Evolutionary conservation across 2,888 invertebrate species (phyloP), one percentile per base, ranked within the genome.

Genomic region (Cyclophora punctaria): DNA sequence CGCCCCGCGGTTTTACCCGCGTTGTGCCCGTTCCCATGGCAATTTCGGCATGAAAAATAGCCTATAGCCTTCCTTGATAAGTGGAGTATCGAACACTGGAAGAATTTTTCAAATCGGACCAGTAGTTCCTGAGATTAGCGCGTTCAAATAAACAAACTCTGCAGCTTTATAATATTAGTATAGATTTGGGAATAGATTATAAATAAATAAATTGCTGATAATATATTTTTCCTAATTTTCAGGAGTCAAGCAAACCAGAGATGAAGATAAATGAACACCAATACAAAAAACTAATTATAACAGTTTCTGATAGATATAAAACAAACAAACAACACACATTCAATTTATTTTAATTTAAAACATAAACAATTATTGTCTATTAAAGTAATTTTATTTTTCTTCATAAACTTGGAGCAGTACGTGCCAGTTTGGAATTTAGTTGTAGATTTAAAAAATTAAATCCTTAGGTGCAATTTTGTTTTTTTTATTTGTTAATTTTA

Each of bases 171-270:
- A 20, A 20, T 20, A 20, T 20, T 20, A 20, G 20, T 20, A 20
- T 20, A 20, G 20, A 20, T 20, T 20, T 20, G 20, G 20, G 2
- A 20, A 20, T 20, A 20, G 20, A 20, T 20, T 20, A 20, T 20
- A 20, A 2, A 20, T 20, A 2, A 20, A 20, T 20, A 20, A 20
- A 20, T 20, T 20, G 20, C 20, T 20, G 41, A 7, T 45, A 7
- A 5, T n/a, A 7, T 45, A 41, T 48, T 62, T 41, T 46, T 47
- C 52, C 48, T 53, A 51, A 4, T 40, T 73, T 69, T 3, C 78
- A 83, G 82, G 63, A 72, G 71, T 71, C 55, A 64, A 59, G 75
- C 68, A 61, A 58, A 60, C 71, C 71, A 77, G 84, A 78, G 73
- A 85, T 85, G 85, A 81, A 75, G 66, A 77, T 76, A 73, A 78